Evolutionary conservation across 2,797 vertebrate genomes (phyloP), one percentile per base, ranked within the genome.

Genomic region (Hemitrygon akajei): DNA sequence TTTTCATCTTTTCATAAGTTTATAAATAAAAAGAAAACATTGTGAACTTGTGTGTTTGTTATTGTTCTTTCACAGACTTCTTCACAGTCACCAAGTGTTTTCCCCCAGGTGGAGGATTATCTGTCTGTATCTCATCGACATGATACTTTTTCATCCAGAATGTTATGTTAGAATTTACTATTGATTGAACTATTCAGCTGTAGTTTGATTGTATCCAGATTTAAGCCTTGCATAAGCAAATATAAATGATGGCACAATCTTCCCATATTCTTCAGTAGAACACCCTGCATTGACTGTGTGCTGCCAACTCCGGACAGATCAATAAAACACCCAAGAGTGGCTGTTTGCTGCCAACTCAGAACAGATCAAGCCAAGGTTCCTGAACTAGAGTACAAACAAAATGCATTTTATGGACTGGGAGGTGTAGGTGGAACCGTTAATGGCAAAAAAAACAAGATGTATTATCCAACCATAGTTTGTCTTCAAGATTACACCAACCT

Each of bases 181-280:
- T 47, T 76, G 91, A 76, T 58, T n/a, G 27, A 56, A 93, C 27
- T 27, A 73, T 93, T 93, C 71, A 56, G 91, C 71, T 58, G 37
- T 10, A 93, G 37, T 58, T 75, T 93, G 91, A 93, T 93, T 93
- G 25, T 47, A 93, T 93, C 40, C 91, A 93, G 91, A 93, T 93
- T 93, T 93, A 56, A 93, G 40, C 16, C 71, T 75, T 91, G 71
- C 66, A 91, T 71, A 91, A 91, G 66, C 87, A 91, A 71, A 76
- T 56, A 93, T 47, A 73, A 73, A 76, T 93, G 91, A 76, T 93
- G 71, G 27, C 71, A 75, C 71, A 75, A 92, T 92, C 40, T 93
- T 93, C 91, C 18, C 91, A 93, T n/a, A 75, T 30, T 75, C 91
- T 76, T 56, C 71, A 71, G 66, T 40, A 93, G 12, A 75, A 75